Evolutionary conservation across 2,113 vertebrate genomes (phyloP).

Genomic region (Caloenas nicobarica): DNA sequence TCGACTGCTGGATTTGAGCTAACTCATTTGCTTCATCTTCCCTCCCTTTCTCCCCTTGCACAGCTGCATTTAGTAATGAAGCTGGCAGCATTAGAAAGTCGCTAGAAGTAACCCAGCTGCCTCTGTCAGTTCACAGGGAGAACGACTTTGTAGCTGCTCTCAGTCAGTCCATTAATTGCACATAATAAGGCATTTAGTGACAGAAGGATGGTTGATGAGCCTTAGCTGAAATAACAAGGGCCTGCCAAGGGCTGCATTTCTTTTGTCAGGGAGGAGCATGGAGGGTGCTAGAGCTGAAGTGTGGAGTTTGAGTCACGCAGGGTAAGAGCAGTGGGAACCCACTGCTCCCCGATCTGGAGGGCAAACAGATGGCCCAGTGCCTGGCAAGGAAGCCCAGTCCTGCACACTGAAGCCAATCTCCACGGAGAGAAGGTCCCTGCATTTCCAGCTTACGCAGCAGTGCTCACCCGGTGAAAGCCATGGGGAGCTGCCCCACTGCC

Average conservation of each 20-base stretch:
- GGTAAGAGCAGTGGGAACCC: background rate
- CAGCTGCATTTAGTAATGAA: conserved; percentile 50
- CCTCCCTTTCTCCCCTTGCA: background rate
- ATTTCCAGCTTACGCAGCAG: background rate
- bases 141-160: conserved; percentile 50
- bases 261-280: background rate
- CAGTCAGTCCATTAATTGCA: conserved; percentile 68
- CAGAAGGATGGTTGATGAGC: conserved; percentile 70
- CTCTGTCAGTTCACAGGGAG: conserved; percentile 10
- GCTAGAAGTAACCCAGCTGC: conserved; percentile 56
- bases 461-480: background rate
- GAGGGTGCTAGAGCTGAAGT: background rate
- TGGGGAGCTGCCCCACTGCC: background rate
- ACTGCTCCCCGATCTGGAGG: background rate
- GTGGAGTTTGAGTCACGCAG: fast-evolving
- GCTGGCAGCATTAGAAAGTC: conserved; percentile 35
- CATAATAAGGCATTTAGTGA: conserved; percentile 72
- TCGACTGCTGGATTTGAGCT: background rate
- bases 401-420: background rate
- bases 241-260: conserved; percentile 36
- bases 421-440: background rate
- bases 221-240: conserved; percentile 66
- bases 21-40: background rate
- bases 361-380: fast-evolving
- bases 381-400: background rate